Conservation (phyloP, 2,113 vertebrate species). For the Bothrops jararaca region DNA sequence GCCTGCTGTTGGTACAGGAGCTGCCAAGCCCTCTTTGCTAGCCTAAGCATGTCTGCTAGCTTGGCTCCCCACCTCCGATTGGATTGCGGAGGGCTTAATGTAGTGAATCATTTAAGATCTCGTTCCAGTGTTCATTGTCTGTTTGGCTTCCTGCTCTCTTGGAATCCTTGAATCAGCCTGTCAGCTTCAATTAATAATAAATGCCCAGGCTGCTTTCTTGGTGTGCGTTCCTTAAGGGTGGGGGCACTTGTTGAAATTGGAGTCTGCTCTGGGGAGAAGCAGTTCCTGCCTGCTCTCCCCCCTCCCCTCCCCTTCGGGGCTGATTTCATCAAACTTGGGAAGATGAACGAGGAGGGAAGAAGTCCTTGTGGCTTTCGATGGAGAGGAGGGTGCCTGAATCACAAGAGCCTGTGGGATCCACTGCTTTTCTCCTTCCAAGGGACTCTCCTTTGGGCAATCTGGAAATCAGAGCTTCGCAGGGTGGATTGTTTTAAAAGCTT, state of each 20-base stretch:
- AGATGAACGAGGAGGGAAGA: too few relatives aligned
- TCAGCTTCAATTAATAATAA: conserved; percentile 52
- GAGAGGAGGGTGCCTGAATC: too few relatives aligned
- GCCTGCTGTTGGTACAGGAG: neutral
- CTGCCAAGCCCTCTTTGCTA: conserved; percentile 36
- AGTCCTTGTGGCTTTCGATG: neutral
- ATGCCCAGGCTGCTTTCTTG: conserved; percentile 39
- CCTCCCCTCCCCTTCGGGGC: neutral
- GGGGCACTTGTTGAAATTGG: conserved; percentile 36
- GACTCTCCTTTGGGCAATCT: neutral
- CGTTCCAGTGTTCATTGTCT: conserved; percentile 64
- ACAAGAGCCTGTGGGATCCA: neutral
- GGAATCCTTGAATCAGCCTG: conserved; percentile 64
- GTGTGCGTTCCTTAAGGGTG: conserved; percentile 42
- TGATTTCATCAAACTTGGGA: neutral
- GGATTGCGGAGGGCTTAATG: conserved; percentile 57
- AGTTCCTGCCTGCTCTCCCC: neutral
- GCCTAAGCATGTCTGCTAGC: conserved; percentile 42
- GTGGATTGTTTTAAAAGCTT: neutral
- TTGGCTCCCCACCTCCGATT: neutral
- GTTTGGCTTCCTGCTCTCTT: conserved; percentile 62
- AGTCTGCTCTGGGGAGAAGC: conserved; percentile 26
- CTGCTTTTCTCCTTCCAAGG: neutral
- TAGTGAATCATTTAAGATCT: conserved; percentile 67
- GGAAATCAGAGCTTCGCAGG: neutral